Evolutionary conservation across 2,888 invertebrate species (phyloP).

Genomic region (Oscheius sp.): DNA sequence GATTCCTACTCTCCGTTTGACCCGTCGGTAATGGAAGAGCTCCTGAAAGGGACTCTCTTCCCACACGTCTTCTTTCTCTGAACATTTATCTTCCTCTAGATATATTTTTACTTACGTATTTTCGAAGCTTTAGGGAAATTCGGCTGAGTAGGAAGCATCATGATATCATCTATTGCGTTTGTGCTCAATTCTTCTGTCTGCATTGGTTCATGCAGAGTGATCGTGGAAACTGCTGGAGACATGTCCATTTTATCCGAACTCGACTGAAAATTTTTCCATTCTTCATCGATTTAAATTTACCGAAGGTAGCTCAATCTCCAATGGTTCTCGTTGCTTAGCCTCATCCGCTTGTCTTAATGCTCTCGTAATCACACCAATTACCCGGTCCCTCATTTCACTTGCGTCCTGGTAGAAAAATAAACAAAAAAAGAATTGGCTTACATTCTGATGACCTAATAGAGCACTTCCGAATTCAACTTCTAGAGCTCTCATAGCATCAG

Average conservation of each 20-base stretch:
- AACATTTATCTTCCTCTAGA: too few species aligned
- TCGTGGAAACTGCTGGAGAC: too few species aligned
- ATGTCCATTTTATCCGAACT: not conserved
- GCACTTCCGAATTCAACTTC: slow-evolving; percentile 1
- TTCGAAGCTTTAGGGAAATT: too few species aligned
- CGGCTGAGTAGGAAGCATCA: not conserved
- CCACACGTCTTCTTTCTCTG: slow-evolving; percentile 13
- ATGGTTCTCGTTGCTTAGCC: not conserved
- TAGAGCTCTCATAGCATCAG: not conserved
- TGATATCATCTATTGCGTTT: too few species aligned
- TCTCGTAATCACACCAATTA: not conserved
- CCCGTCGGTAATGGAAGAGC: slow-evolving; percentile 4
- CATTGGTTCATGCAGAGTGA: not conserved
- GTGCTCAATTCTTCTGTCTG: not conserved
- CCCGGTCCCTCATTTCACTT: slow-evolving; percentile 3
- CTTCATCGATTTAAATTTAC: not conserved
- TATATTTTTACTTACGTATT: too few species aligned
- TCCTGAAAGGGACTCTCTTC: slow-evolving; percentile 17
- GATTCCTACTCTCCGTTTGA: not conserved
- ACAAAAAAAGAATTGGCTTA: not conserved
- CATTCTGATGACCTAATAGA: not conserved
- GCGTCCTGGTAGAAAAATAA: too few species aligned
- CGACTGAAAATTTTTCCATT: not conserved
- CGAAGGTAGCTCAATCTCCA: not conserved
- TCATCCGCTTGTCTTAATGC: slow-evolving; percentile 4